A percentile compares a stretch with the other conserved stretches of the same genome.
Conservation (phyloP, 1,140 invertebrate genomes). For the Archivesica marissinica region DNA sequence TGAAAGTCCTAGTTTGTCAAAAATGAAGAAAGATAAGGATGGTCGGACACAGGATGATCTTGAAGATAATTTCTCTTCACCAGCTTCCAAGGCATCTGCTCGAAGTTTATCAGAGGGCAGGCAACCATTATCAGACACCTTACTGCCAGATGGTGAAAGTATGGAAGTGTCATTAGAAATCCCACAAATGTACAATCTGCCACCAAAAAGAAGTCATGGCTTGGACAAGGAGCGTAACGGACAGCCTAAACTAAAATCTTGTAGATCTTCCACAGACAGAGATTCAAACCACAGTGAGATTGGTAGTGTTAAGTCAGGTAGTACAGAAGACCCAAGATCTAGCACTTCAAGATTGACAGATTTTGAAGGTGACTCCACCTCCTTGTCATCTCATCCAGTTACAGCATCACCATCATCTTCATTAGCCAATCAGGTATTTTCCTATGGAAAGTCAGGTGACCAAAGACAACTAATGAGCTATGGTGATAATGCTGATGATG, state of each 20-base stretch:
- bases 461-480: background rate
- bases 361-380: conserved; percentile 32
- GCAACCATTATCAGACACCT: conserved; percentile 22
- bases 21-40: background rate
- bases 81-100: conserved; percentile 24
- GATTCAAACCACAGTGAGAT: conserved; percentile 6
- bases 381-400: conserved; percentile 50
- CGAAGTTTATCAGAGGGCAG: conserved; percentile 12
- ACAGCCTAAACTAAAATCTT: conserved; percentile 32
- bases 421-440: background rate
- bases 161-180: conserved; percentile 54
- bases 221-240: conserved; percentile 1
- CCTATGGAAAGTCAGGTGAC: background rate
- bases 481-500: background rate
- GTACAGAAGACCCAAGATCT: conserved; percentile 41
- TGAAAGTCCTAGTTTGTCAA: background rate
- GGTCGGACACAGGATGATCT: conserved; percentile 16
- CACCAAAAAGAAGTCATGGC: conserved; percentile 31
- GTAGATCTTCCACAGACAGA: conserved; percentile 39
- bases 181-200: conserved; percentile 6
- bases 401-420: conserved; percentile 20
- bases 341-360: background rate
- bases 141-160: conserved; percentile 21
- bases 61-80: conserved; percentile 32
- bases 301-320: conserved; percentile 53